Evolutionary conservation across 2,113 vertebrate genomes (phyloP).

Genomic region (Hyaena hyaena): DNA sequence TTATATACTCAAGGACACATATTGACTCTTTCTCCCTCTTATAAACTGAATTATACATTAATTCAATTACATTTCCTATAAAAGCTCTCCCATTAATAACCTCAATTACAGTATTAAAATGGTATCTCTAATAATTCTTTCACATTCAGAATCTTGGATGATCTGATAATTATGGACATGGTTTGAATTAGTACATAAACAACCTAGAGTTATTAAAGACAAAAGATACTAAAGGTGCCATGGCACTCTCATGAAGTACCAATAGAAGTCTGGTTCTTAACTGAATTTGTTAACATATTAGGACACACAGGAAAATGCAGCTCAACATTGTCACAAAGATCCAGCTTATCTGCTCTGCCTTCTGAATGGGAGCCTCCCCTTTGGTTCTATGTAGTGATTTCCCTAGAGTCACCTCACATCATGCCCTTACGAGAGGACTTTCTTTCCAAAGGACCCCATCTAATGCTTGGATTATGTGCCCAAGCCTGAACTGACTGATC

Average conservation of each 20-base stretch:
- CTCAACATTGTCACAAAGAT: background rate
- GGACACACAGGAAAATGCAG: background rate
- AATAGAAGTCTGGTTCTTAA: background rate
- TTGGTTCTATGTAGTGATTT: background rate
- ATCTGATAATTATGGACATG: background rate
- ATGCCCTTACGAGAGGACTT: background rate
- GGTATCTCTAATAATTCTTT: background rate
- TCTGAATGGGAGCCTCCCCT: background rate
- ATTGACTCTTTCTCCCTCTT: background rate
- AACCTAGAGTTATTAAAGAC: background rate
- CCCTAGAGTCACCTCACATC: background rate
- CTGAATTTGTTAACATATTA: background rate
- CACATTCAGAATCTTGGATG: slow-evolving; percentile 7
- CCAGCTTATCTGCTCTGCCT: background rate
- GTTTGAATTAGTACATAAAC: background rate
- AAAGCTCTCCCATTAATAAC: background rate
- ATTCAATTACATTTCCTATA: slow-evolving; percentile 1
- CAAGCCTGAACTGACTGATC: background rate
- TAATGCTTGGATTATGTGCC: background rate
- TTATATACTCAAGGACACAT: background rate
- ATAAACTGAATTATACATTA: background rate
- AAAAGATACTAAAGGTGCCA: background rate
- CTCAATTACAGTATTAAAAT: background rate
- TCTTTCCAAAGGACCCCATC: background rate
- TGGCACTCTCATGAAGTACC: background rate